Base-by-base conservation (phyloP, 2,888 invertebrate species). In the Drosophila hamatofila region DNA sequence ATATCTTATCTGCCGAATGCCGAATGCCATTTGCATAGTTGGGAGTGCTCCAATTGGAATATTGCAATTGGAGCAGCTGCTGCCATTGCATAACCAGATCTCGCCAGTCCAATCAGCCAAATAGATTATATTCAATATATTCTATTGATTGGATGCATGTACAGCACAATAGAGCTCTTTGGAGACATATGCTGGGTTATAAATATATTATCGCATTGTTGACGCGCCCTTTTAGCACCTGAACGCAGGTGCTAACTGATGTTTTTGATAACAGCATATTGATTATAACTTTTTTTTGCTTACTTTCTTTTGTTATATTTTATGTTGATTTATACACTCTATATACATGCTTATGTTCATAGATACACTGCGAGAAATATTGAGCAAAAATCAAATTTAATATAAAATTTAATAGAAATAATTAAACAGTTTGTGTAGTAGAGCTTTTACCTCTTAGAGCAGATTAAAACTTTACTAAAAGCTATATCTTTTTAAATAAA, bases 181-280 rank as follows among this genome's bases (percentile, higher is more conserved):
- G 33, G 35, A 30, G 18, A 60, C 18, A 46, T 25, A 16, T 57
- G 59, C 44, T 58, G 30, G 16, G 12, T 1, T 44, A 48, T 57
- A 35, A 39, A 56, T 44, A 30, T 42, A 51, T 67, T 21, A 49
- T 33, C 23, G 27, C 33, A 42, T 41, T 49, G 49, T 61, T 72
- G 51, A 64, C 52, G 41, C 57, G 16, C 51, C 37, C 48, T 11
- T 39, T 73, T 74, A 51, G 58, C 73, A 67, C 63, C 48, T 72
- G 33, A 18, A 2, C 49, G 39, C 37, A 21, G 30, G 30, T 49
- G 21, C 16, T 49, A 39, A 60, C n/a, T 57, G 48, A 35, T 46
- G 18, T n/a, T 49, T 16, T 37, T 49, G 37, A 59, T 59, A 59
- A 6, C 18, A 25, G 18, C 58, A 37, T 59, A 49, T 51, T 52